Percentiles rank a stretch among this genome's conserved stretches.
phyloP scores from a whole-genome alignment of 1,140 invertebrate genomes.

The Apis laboriosa region DNA sequence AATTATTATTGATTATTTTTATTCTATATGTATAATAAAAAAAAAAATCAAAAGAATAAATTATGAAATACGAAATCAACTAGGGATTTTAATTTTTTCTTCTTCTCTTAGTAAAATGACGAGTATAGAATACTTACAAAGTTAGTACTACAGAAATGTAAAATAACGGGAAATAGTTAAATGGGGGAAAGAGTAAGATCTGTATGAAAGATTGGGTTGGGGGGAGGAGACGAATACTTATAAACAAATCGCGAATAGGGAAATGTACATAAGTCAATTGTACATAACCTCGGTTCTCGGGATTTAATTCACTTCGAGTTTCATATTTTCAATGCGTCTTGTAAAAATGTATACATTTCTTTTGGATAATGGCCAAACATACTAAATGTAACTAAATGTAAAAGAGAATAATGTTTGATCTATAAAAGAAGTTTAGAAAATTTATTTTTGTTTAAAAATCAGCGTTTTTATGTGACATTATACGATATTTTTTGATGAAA shows the following conservation, averaged over 20 bases:
- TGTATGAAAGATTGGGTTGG: neutral
- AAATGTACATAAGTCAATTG: constrained; percentile 5
- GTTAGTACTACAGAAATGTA: neutral
- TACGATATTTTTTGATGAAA: constrained; percentile 7
- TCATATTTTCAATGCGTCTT: constrained; percentile 6
- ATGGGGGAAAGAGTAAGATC: neutral
- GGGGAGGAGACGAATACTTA: neutral
- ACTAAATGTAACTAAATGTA: no score
- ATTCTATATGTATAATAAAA: no score
- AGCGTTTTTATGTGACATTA: neutral
- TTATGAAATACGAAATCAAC: no score
- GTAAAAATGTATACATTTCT: neutral
- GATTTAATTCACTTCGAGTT: neutral
- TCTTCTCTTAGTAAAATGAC: neutral
- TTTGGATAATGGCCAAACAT: neutral
- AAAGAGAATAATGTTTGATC: neutral
- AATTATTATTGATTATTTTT: no score
- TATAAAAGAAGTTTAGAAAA: neutral
- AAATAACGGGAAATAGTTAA: neutral
- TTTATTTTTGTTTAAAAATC: neutral
- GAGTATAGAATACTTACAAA: neutral
- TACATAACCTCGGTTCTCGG: constrained; percentile 29
- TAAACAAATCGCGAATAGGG: constrained; percentile 16
- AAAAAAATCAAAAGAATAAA: no score
- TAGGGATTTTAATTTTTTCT: neutral